Percentiles rank a stretch among this genome's conserved stretches.
Conservation (phyloP, 2,797 vertebrate species). For the Acanthurus leucopareius region DNA sequence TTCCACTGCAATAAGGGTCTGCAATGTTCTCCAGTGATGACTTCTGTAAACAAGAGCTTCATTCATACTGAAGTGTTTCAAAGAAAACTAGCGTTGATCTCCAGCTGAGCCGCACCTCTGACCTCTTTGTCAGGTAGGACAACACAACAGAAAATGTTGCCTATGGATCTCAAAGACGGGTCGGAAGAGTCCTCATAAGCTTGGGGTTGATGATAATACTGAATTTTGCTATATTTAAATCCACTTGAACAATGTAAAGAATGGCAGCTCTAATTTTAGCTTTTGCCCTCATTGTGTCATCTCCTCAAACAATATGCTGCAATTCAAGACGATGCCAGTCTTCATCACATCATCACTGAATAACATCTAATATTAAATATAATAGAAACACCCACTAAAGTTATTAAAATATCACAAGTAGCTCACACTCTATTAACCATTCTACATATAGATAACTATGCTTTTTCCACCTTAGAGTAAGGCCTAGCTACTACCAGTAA, state of each 20-base stretch:
- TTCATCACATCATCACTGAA: not conserved
- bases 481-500: slow-evolving; percentile 16
- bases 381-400: not conserved
- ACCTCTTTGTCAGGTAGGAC: not conserved
- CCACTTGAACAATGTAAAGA: not conserved
- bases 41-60: not conserved
- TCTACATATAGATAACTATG: not conserved
- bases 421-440: slow-evolving; percentile 3
- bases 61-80: not conserved
- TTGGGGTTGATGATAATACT: not conserved
- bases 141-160: not conserved
- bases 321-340: not conserved
- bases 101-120: slow-evolving; percentile 21
- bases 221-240: not conserved
- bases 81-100: not conserved
- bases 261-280: not conserved
- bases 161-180: not conserved
- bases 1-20: not conserved
- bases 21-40: not conserved
- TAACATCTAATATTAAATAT: not conserved
- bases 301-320: not conserved
- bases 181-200: not conserved
- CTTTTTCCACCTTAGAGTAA: not conserved
- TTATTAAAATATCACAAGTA: slow-evolving; percentile 18
- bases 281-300: not conserved